Base-by-base conservation (phyloP, 2,888 invertebrate genomes). In the Caenorhabditis sp. region DNA sequence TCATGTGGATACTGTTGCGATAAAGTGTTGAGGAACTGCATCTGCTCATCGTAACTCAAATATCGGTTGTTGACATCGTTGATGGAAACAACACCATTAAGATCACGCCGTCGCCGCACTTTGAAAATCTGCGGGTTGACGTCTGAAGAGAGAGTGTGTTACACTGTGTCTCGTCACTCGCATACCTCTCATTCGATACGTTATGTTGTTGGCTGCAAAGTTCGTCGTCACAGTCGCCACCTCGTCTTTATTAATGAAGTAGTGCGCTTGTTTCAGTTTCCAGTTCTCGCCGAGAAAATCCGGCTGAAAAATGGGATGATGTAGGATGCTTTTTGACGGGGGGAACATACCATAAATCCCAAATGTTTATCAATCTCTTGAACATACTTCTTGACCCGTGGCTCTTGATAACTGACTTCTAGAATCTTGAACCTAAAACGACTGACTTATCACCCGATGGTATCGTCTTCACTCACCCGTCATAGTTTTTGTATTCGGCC, bases 31-130 rank as follows among this genome's bases (percentile, higher is more conserved):
- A 83, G 1, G 60, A 79, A 83, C 62, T 76, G 70, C 62, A 83
- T 80, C 69, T 83, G 82, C 68, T 83, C 82, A 44, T 83, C 78
- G 65, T 74, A 82, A 44, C 67, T 67, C 47, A 82, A 64, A 69
- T 78, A 82, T 26, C 74, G 44, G 35, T 44, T 68, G 51, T 82
- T 74, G 51, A 82, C 61, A 37, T 82, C 82, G 18, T 56, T 37
- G 11, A 82, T 74, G n/a, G 50, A 60, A 26, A 78, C 60, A n/a
- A 40, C 60, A 9, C 50, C 65, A 20, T 53, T 50, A 4, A 61
- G 37, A 67, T 76, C 67, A 24, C 81, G 60, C n/a, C 76, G 47
- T 51, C 35, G 58, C 37, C 76, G 50, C 18, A 72, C 61, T 76
- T 77, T 82, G 77, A 82, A 82, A 11, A 72, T 61, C 20, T 61